phyloP scores from a whole-genome alignment of 2,113 vertebrate species.

The Petaurus breviceps region DNA sequence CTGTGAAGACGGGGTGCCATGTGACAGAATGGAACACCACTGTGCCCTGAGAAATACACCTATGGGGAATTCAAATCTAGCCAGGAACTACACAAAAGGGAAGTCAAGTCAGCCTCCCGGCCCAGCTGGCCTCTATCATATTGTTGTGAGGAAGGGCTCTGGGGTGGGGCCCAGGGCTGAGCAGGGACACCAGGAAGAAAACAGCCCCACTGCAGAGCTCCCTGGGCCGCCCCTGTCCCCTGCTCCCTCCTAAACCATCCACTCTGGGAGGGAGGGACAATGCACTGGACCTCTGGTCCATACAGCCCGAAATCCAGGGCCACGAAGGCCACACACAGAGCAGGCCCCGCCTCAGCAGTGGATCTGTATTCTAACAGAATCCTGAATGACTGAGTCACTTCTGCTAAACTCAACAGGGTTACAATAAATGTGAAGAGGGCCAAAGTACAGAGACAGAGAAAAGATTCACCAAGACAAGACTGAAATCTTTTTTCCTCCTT shows the following conservation, averaged over 20 bases:
- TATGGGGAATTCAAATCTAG: not conserved
- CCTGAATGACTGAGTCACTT: not conserved
- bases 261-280: not conserved
- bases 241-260: not conserved
- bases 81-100: not conserved
- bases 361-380: not conserved
- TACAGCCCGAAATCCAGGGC: too few species aligned
- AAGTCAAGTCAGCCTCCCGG: not conserved
- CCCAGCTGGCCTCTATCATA: too few species aligned
- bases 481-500: not conserved
- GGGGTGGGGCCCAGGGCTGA: not conserved
- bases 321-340: not conserved
- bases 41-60: not conserved
- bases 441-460: not conserved
- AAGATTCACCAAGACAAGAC: not conserved
- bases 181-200: too few species aligned
- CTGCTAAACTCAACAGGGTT: not conserved
- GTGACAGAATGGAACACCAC: not conserved
- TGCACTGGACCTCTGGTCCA: not conserved
- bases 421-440: not conserved
- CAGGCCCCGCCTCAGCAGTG: not conserved
- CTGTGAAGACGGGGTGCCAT: not conserved
- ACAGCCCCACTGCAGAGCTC: too few species aligned
- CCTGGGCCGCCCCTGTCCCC: too few species aligned
- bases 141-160: not conserved